These are phyloP conservation scores for Etheostoma spectabile DNA, from an alignment of 2,113 vertebrate species.

Conservation along the genomic window DNA sequence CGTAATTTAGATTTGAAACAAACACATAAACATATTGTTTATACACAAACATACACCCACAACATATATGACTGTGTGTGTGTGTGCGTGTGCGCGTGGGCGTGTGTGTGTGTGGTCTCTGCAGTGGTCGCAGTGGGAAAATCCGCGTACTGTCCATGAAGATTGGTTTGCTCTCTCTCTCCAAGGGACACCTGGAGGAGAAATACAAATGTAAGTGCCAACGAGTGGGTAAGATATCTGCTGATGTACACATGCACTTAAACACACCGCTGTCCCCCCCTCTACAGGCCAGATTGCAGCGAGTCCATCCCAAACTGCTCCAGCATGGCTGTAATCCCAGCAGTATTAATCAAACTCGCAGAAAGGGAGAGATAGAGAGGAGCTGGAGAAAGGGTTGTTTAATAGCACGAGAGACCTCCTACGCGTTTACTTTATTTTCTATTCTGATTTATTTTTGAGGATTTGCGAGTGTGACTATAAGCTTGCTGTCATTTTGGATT, in stretches of 20 bases:
- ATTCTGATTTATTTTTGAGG: conserved; percentile 67
- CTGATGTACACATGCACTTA: conserved; percentile 11
- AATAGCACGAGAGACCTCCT: conserved; percentile 80
- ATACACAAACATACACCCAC: conserved; percentile 2
- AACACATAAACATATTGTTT: conserved; percentile 21
- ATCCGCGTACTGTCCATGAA: conserved; percentile 95
- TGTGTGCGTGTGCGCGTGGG: background rate
- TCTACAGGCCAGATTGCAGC: background rate
- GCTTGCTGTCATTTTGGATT: conserved; percentile 63
- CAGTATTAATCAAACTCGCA: conserved; percentile 64
- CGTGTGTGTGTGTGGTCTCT: conserved; percentile 27
- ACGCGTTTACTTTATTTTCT: conserved; percentile 68
- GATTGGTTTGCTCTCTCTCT: conserved; percentile 95
- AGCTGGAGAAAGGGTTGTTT: conserved; percentile 49
- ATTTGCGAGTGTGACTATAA: conserved; percentile 60
- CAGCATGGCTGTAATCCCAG: conserved; percentile 36
- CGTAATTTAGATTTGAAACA: conserved; percentile 11
- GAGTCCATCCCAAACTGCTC: conserved; percentile 27
- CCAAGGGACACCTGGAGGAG: conserved; percentile 96
- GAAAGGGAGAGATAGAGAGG: conserved; percentile 14
- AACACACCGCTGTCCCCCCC: background rate
- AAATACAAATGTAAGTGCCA: conserved; percentile 96
- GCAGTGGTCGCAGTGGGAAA: conserved; percentile 95
- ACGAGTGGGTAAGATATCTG: background rate
- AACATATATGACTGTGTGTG: conserved; percentile 10